Percentiles rank a stretch among this genome's conserved stretches.
Conservation (phyloP, 2,113 vertebrate species). For the Polyodon spathula region DNA sequence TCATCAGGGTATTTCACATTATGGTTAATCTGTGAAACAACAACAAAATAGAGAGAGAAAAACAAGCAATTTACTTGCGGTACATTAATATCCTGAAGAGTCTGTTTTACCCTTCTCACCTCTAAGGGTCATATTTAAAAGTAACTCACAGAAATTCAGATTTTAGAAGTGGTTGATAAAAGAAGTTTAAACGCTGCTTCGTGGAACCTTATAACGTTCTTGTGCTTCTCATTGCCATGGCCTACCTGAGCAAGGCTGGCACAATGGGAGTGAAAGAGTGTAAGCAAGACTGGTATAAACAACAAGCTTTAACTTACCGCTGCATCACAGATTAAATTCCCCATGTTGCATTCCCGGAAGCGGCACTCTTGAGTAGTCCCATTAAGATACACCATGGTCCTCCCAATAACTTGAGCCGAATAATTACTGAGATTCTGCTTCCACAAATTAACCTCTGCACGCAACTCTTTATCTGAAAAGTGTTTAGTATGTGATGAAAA, state of each 20-base stretch:
- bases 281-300: not conserved
- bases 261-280: not conserved
- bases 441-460: constrained; percentile 67
- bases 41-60: constrained; percentile 1
- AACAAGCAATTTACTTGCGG: not conserved
- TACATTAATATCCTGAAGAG: not conserved
- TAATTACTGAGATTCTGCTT: constrained; percentile 62
- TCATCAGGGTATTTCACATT: constrained; percentile 52
- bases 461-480: constrained; percentile 58
- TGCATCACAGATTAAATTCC: constrained; percentile 87
- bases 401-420: constrained; percentile 62
- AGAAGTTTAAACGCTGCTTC: too few relatives aligned
- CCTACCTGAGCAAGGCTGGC: too few relatives aligned
- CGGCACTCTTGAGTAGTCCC: constrained; percentile 71
- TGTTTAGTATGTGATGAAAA: not conserved
- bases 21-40: constrained; percentile 63
- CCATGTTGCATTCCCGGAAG: constrained; percentile 82
- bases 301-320: constrained; percentile 54
- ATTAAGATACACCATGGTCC: constrained; percentile 77
- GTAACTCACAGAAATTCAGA: too few relatives aligned
- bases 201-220: too few relatives aligned
- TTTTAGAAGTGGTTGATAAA: too few relatives aligned
- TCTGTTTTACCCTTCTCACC: not conserved
- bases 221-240: too few relatives aligned
- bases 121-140: too few relatives aligned